These are phyloP conservation scores for Catotricha subobsoleta DNA, from an alignment of 2,888 invertebrate genomes.

Conservation along the genomic window DNA sequence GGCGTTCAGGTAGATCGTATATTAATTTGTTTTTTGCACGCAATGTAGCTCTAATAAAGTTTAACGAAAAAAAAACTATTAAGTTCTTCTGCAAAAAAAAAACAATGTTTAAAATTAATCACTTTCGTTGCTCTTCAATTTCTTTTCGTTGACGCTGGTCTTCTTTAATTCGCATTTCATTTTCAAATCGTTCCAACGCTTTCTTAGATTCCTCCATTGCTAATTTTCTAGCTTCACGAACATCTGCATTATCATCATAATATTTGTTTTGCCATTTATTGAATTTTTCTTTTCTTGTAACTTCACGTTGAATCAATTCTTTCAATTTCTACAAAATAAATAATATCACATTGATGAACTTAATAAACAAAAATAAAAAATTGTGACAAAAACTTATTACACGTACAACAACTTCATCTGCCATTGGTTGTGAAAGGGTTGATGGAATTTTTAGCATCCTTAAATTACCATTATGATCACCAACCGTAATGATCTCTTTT, in stretches of 20 bases:
- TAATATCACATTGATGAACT: no score
- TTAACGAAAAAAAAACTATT: conserved; percentile 11
- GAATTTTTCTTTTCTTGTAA: conserved; percentile 34
- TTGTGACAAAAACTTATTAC: no score
- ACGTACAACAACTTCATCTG: conserved; percentile 27
- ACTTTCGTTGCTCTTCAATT: conserved; percentile 12
- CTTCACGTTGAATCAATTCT: conserved; percentile 34
- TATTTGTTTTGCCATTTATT: conserved; percentile 43
- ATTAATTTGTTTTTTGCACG: conserved; percentile 8
- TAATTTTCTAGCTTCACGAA: conserved; percentile 23
- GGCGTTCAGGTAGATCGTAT: conserved; percentile 18
- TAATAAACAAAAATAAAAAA: no score
- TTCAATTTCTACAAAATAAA: conserved; percentile 19
- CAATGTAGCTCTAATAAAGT: no score
- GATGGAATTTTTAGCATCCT: conserved; percentile 42
- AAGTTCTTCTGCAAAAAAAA: neutral
- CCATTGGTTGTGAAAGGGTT: conserved; percentile 32
- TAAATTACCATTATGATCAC: conserved; percentile 48
- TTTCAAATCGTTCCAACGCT: conserved; percentile 29
- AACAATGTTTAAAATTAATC: conserved; percentile 7
- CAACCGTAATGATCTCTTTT: conserved; percentile 44
- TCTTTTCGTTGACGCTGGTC: conserved; percentile 25
- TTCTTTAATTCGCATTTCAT: conserved; percentile 21
- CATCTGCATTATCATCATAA: conserved; percentile 27
- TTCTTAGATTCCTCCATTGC: conserved; percentile 32